Conservation (phyloP, 2,797 vertebrate species). For the Poecilia wingei region DNA sequence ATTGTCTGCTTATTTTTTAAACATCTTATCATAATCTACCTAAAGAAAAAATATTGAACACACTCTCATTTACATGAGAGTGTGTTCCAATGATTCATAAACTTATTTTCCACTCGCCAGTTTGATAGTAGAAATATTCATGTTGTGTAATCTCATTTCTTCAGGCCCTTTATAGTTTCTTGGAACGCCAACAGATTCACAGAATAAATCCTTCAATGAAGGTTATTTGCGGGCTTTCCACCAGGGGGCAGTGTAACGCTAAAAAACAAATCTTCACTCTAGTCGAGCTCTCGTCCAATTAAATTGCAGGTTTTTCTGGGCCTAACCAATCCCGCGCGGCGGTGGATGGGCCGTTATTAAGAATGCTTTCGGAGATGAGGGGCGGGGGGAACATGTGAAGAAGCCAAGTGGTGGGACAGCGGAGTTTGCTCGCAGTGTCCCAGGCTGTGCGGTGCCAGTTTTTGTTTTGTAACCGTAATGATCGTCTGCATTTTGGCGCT, state of each 20-base stretch:
- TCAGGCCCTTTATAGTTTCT: conserved; percentile 17
- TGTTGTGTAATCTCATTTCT: conserved; percentile 23
- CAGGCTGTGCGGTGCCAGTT: conserved; percentile 21
- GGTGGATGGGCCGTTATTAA: conserved; percentile 58
- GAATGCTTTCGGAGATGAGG: conserved; percentile 52
- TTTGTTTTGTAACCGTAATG: conserved; percentile 61
- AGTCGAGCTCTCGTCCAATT: conserved; percentile 58
- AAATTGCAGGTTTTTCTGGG: conserved; percentile 45
- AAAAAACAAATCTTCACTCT: background rate
- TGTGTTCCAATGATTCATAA: background rate
- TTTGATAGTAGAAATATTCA: background rate
- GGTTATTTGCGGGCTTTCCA: conserved; percentile 34
- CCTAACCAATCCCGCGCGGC: conserved; percentile 56
- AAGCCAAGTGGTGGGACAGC: conserved; percentile 35
- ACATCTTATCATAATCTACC: background rate
- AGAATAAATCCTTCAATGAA: conserved; percentile 17
- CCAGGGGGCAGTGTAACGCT: conserved; percentile 32
- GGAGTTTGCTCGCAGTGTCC: conserved; percentile 22
- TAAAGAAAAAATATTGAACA: background rate
- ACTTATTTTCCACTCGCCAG: background rate
- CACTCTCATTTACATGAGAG: background rate
- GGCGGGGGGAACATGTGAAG: conserved; percentile 36
- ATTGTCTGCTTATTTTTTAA: background rate
- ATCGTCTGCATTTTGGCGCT: conserved; percentile 51
- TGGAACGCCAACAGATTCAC: conserved; percentile 28